Percentiles rank a stretch among this genome's conserved stretches.
These are phyloP conservation scores for Semnornis frantzii DNA, from an alignment of 2,113 vertebrate species.

Conservation along the genomic window DNA sequence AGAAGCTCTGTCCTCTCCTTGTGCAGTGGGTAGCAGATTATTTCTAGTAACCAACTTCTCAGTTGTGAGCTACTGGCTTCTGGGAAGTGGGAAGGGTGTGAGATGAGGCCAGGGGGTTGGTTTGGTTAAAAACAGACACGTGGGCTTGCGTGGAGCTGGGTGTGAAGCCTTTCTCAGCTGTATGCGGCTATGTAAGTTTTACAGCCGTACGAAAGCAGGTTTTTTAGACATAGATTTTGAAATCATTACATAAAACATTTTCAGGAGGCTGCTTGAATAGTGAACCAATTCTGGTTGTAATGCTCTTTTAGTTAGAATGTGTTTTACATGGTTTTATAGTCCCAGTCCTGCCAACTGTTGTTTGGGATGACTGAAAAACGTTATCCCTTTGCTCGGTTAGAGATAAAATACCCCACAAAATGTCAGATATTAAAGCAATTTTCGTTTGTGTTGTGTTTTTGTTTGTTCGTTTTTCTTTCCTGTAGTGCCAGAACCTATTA, in stretches of 20 bases:
- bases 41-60: neutral
- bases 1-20: neutral
- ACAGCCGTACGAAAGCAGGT: neutral
- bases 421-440: neutral
- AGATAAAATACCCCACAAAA: fast-evolving
- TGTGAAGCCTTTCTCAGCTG: neutral
- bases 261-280: neutral
- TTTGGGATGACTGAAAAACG: neutral
- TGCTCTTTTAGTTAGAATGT: neutral
- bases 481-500: slow-evolving; percentile 94
- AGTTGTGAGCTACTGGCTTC: neutral
- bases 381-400: neutral
- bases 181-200: neutral
- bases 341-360: neutral
- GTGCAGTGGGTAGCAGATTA: fast-evolving
- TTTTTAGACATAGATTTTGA: neutral
- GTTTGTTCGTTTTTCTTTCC: neutral
- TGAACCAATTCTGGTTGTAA: neutral
- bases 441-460: neutral
- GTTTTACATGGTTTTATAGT: neutral
- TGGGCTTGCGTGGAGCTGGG: too few relatives aligned
- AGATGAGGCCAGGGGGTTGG: neutral
- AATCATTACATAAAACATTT: neutral
- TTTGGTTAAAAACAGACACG: neutral
- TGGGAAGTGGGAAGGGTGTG: neutral